These are phyloP conservation scores for Agriopis aurantiaria DNA, from an alignment of 2,888 invertebrate species.

Conservation along the genomic window DNA sequence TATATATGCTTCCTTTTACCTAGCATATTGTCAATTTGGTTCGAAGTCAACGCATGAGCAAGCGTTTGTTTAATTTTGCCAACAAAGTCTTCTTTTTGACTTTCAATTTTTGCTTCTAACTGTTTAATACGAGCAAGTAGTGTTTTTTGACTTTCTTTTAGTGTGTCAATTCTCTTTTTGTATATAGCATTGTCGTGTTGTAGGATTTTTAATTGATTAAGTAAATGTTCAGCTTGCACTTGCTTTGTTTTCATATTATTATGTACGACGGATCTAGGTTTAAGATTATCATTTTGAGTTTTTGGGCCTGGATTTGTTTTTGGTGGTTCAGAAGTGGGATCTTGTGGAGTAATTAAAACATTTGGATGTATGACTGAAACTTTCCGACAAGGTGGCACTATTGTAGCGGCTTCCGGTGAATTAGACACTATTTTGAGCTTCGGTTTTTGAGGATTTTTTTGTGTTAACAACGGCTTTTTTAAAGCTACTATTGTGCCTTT, in stretches of 20 bases:
- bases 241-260: background rate
- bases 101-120: conserved; percentile 2
- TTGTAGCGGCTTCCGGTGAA: background rate
- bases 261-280: background rate
- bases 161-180: conserved; percentile 5
- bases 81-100: background rate
- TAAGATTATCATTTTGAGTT: background rate
- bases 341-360: no score
- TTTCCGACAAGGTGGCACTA: background rate
- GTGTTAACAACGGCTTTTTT: background rate
- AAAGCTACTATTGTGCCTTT: background rate
- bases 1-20: background rate
- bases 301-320: background rate
- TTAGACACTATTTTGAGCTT: background rate
- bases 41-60: background rate
- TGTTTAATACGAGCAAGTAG: conserved; percentile 5
- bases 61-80: conserved; percentile 7
- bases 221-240: background rate
- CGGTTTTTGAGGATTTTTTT: background rate
- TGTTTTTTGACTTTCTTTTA: background rate
- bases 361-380: background rate
- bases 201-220: conserved; percentile 1
- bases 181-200: conserved; percentile 18
- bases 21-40: conserved; percentile 16
- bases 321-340: background rate